A percentile compares a stretch with the other conserved stretches of the same genome.
Conservation (phyloP, 2,888 invertebrate species). For the Tetramorium bicarinatum region DNA sequence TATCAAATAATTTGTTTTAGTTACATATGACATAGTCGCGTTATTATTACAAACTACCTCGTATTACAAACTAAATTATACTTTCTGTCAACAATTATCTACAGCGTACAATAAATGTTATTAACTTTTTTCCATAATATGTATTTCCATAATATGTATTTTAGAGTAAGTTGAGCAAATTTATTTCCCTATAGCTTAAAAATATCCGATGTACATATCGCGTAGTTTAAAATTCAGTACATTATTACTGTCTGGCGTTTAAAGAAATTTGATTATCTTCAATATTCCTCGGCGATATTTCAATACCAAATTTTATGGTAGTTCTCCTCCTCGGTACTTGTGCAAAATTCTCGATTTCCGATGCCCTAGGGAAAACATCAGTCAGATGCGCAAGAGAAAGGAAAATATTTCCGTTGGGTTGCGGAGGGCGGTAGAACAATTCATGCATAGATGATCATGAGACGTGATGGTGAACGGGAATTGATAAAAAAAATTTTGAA, state of each 20-base stretch:
- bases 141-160: background rate
- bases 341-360: slow-evolving; percentile 42
- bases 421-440: slow-evolving; percentile 23
- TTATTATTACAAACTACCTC: background rate
- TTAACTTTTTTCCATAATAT: background rate
- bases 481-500: slow-evolving; percentile 5
- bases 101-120: background rate
- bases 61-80: background rate
- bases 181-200: background rate
- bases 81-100: background rate
- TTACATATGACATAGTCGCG: background rate
- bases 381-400: slow-evolving; percentile 20
- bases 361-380: slow-evolving; percentile 50
- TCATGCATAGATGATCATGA: slow-evolving; percentile 20
- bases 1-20: slow-evolving; percentile 15
- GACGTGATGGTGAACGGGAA: background rate
- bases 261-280: slow-evolving; percentile 54
- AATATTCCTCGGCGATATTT: slow-evolving; percentile 50
- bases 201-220: slow-evolving; percentile 5
- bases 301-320: slow-evolving; percentile 58
- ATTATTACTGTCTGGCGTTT: slow-evolving; percentile 49
- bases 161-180: slow-evolving; percentile 4
- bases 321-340: slow-evolving; percentile 37
- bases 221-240: slow-evolving; percentile 36
- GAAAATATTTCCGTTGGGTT: slow-evolving; percentile 48